Base-by-base conservation (phyloP, 2,888 invertebrate species). In the Hydraecia micacea region DNA sequence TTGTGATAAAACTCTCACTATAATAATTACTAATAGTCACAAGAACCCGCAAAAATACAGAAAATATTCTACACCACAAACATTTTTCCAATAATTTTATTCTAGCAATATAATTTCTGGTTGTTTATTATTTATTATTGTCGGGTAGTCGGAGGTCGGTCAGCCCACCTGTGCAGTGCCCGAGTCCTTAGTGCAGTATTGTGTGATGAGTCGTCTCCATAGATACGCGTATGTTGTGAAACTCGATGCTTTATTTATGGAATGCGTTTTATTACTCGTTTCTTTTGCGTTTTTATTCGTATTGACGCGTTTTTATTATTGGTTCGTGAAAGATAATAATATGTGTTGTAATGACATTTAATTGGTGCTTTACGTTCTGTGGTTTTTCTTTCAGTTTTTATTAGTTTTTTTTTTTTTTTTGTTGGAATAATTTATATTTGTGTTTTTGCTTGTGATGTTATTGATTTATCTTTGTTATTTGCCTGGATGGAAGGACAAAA, bases 221-320 rank as follows among this genome's bases (percentile, higher is more conserved):
- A 76, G 88, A 78, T 49, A 86, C 84, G 69, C 65, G 60, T 66
- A 32, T 70, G 81, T 69, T 78, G 42, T 82, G 74, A 74, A 70
- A 73, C 58, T n/a, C 25, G 28, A 77, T 69, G 58, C 74, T 58
- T 74, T 77, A 84, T 69, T 74, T 77, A 69, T 71, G 42, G 28
- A 72, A 60, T 75, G 42, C 55, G 39, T 65, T 69, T 76, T 60
- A 79, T 63, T 60, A 83, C 65, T 68, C 32, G 15, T 65, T 46
- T 52, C 42, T 52, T 58, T 71, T 58, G 21, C 67, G 58, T 68
- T 75, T 73, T 73, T 63, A 73, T 77, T 80, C 39, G 15, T 63
- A 60, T 62, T 58, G 28, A n/a, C n/a, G 18, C n/a, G 15, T 39
- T 71, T 81, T 63, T 39, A 58, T 49, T 58, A 55, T 58, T 58